Percentiles rank a stretch among this genome's conserved stretches.
phyloP scores from a whole-genome alignment of 2,113 vertebrate genomes.

The Gymnarchus niloticus region DNA sequence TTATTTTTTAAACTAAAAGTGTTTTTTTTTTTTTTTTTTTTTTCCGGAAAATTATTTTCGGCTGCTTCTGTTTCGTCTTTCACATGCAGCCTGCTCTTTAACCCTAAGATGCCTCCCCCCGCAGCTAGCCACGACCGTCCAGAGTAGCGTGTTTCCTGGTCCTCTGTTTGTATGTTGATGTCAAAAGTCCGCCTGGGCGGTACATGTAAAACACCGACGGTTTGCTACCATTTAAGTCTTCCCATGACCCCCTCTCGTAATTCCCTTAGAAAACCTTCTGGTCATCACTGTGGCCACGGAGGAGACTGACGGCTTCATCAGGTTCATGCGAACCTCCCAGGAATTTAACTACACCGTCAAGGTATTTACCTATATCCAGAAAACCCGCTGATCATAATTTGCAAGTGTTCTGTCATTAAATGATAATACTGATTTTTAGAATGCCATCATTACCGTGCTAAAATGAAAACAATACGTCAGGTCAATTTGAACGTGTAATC shows the following conservation, averaged over 20 bases:
- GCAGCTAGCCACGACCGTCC: no score
- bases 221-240: not conserved
- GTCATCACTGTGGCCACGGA: slow-evolving; percentile 78
- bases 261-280: slow-evolving; percentile 65
- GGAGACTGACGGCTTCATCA: slow-evolving; percentile 70
- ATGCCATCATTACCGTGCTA: not conserved
- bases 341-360: slow-evolving; percentile 79
- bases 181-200: not conserved
- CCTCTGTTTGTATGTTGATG: not conserved
- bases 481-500: not conserved
- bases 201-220: not conserved
- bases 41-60: not conserved
- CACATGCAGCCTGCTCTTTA: not conserved
- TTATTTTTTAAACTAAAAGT: no score
- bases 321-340: slow-evolving; percentile 66
- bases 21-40: no score
- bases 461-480: not conserved
- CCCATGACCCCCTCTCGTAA: not conserved
- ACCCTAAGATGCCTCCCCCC: not conserved
- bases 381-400: not conserved
- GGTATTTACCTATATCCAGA: slow-evolving; percentile 45
- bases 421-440: not conserved
- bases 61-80: not conserved
- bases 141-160: no score
- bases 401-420: not conserved